Evolutionary conservation across 1,140 invertebrate genomes (phyloP).

Genomic region (Drosophila arawakana): DNA sequence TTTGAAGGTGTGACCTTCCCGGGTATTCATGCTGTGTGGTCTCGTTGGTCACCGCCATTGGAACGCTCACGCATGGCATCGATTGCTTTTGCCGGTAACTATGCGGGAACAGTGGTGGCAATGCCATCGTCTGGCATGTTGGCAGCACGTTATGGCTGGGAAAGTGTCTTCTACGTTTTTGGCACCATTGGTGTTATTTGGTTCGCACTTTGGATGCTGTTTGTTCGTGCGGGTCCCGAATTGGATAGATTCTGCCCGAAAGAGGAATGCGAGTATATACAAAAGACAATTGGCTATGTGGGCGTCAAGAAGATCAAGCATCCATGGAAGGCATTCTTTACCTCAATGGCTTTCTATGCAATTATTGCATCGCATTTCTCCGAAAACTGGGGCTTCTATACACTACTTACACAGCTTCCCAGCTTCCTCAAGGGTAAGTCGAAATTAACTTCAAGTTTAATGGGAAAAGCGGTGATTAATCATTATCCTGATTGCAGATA

Average conservation of each 20-base stretch:
- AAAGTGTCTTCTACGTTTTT: slow-evolving; percentile 95
- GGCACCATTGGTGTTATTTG: slow-evolving; percentile 90
- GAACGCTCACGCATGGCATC: slow-evolving; percentile 92
- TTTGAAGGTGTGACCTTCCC: slow-evolving; percentile 97
- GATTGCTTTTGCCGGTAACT: slow-evolving; percentile 92
- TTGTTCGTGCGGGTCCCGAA: slow-evolving; percentile 91
- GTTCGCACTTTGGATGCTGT: slow-evolving; percentile 89
- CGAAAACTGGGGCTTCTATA: slow-evolving; percentile 98
- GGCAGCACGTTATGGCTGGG: slow-evolving; percentile 91
- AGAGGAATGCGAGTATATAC: slow-evolving; percentile 92
- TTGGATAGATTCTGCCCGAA: slow-evolving; percentile 90
- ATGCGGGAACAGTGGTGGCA: slow-evolving; percentile 92
- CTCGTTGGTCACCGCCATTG: slow-evolving; percentile 93
- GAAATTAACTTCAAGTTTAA: neutral
- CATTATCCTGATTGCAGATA: slow-evolving; percentile 85
- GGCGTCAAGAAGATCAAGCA: slow-evolving; percentile 85
- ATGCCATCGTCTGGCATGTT: slow-evolving; percentile 91
- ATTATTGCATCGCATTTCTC: slow-evolving; percentile 95
- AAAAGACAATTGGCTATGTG: slow-evolving; percentile 83
- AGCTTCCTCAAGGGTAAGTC: slow-evolving; percentile 93
- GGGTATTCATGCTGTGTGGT: slow-evolving; percentile 94
- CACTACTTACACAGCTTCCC: slow-evolving; percentile 94
- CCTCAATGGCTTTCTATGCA: slow-evolving; percentile 94
- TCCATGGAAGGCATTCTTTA: slow-evolving; percentile 93
- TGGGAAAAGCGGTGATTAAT: neutral